These are phyloP conservation scores for Phoxinus dragarum DNA, from an alignment of 2,797 vertebrate genomes.

Conservation along the genomic window DNA sequence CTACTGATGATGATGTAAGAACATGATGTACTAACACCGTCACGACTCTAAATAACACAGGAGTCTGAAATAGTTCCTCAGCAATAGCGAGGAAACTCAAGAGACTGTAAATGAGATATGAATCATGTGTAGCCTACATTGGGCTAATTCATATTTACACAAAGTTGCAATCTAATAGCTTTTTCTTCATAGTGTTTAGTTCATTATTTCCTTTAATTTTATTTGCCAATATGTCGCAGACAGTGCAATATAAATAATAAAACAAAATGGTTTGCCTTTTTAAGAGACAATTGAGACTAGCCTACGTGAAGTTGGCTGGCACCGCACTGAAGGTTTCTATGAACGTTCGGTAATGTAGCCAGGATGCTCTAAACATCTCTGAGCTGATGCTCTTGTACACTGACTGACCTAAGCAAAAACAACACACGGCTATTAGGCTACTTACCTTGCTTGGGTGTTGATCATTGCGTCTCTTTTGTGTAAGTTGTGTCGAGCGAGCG, in stretches of 20 bases:
- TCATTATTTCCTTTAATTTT: neutral
- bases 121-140: neutral
- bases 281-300: neutral
- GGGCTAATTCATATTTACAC: neutral
- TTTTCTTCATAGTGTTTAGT: neutral
- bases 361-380: neutral
- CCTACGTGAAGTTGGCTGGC: no score
- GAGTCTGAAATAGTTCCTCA: neutral
- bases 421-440: neutral
- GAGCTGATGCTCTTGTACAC: neutral
- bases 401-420: neutral
- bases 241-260: neutral
- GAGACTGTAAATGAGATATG: neutral
- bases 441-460: constrained; percentile 57
- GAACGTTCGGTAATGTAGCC: neutral
- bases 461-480: constrained; percentile 36
- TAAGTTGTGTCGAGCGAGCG: neutral
- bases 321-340: neutral
- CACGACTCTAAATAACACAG: neutral
- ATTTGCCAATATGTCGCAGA: neutral
- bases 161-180: neutral
- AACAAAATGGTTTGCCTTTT: neutral
- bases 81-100: neutral
- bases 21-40: constrained; percentile 22
- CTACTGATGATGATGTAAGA: constrained; percentile 14